phyloP scores from a whole-genome alignment of 1,140 invertebrate species.

The Hermetia illucens region DNA sequence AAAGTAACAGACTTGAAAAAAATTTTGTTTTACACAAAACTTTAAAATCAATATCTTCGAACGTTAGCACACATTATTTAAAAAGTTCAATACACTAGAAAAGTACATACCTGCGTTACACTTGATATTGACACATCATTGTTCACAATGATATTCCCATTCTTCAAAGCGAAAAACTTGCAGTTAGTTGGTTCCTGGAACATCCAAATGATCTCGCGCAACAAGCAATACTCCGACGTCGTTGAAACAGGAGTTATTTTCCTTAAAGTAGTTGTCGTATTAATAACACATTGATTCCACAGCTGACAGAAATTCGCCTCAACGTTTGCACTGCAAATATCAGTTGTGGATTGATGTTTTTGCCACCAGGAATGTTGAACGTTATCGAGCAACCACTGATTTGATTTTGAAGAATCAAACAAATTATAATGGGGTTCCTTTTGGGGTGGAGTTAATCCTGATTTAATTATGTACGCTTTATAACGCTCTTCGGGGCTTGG shows the following conservation, averaged over 20 bases:
- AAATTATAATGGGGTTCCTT: conserved; percentile 1
- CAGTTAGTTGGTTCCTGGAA: conserved; percentile 16
- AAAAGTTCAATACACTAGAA: too few species aligned
- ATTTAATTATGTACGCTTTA: too few species aligned
- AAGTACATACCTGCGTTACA: conserved; percentile 12
- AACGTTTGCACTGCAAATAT: neutral
- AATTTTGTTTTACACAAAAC: too few species aligned
- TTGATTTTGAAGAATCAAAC: neutral
- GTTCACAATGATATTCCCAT: conserved; percentile 10
- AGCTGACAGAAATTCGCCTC: conserved; percentile 16
- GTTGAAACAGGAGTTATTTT: conserved; percentile 12
- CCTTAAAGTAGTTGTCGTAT: conserved; percentile 4
- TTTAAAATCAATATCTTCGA: too few species aligned
- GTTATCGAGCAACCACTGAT: conserved; percentile 5
- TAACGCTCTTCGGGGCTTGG: too few species aligned
- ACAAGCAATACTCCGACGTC: conserved; percentile 13
- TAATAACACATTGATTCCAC: conserved; percentile 11
- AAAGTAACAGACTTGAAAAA: too few species aligned
- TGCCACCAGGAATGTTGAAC: conserved; percentile 14
- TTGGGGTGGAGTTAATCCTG: neutral
- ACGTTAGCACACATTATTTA: too few species aligned
- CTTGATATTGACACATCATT: conserved; percentile 15
- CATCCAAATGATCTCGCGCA: conserved; percentile 26
- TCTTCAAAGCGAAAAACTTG: conserved; percentile 17
- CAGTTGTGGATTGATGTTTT: neutral